Evolutionary conservation across 2,113 vertebrate genomes (phyloP), one percentile per base, ranked within the genome.

Genomic region (Nesogale talazaci): DNA sequence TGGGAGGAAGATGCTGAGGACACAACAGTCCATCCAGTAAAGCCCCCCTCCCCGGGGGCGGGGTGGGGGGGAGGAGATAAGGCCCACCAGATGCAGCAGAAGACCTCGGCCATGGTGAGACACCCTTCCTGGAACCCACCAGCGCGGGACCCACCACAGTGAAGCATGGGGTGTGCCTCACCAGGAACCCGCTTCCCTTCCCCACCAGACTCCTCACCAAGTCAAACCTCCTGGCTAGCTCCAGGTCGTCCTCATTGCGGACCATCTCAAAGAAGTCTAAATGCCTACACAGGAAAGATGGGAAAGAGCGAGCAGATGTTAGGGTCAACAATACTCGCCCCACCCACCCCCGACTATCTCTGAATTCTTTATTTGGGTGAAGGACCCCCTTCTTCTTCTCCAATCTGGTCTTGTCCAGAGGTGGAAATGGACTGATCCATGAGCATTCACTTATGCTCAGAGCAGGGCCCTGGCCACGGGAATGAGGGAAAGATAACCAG

Each of bases 261-360:
- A 99, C 99, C 99, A 99, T 99, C 97, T 99, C 99, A 89, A 99
- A 99, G 98, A 99, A 99, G 96, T 99, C 99, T 98, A 99, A 98
- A 97, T 99, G 99, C 95, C 99, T 99, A 93, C 82, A 93, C 23
- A 79, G 93, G 86, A 23, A 17, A 4, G 76, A 38, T 4, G 76
- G 90, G 92, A 36, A 82, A 2, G 40, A 83, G 15, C 5, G 10
- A 52, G 46, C 9, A 11, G 46, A 52, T 12, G 10, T 52, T 52
- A 74, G 23, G 15, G 17, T 0, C 38, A 76, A 59, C 20, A 88
- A 97, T 93, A 75, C 1, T 29, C 17, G 17, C 14, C 56, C 16
- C 17, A 19, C n/a, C 63, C 25, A 12, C 27, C 65, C 75, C n/a
- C 31, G n/a, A 69, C 17, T 78, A 75, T 0, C 0, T 81, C 31